Evolutionary conservation across 2,888 invertebrate genomes (phyloP), one percentile per base, ranked within the genome.

Genomic region (Neria commutata): DNA sequence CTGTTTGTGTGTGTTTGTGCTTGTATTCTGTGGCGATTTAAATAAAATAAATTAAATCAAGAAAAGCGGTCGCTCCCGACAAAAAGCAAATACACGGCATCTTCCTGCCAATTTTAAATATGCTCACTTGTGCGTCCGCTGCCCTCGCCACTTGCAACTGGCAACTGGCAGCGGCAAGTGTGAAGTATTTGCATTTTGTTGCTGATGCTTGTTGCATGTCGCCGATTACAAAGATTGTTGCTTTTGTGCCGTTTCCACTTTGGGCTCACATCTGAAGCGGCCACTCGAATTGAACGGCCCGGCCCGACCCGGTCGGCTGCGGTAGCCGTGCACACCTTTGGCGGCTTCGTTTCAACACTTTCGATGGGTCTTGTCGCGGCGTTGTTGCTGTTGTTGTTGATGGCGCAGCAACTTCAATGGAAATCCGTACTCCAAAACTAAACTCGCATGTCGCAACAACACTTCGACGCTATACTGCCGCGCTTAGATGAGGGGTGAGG

Each of bases 371-470:
- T 4, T 19, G 17, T 19, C 11, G 17, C 17, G 26, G 10, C 4
- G 19, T n/a, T n/a, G n/a, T n/a, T n/a, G n/a, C n/a, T n/a, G n/a
- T n/a, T n/a, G n/a, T n/a, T n/a, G 29, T 6, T 11, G 29, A 29
- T 14, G 37, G 11, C 37, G 14, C 17, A 5, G n/a, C 42, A 42
- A 14, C 42, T 42, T 56, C 53, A 21, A 11, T 61, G 57, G 54
- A 57, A 57, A 57, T 54, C 14, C 42, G 46, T 26, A 54, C 62
- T 62, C 50, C 54, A 62, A 62, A 61, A 25, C 63, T 62, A 54
- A 59, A 64, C 68, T 68, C 63, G 69, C 68, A 76, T 73, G 73
- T 70, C 66, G 55, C 65, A 66, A 54, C n/a, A n/a, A n/a, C n/a
- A 23, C 23, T 47, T 34, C n/a, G 11, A 34, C 34, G 11, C 34